Evolutionary conservation across 2,113 vertebrate species (phyloP).

Genomic region (Poeciliopsis prolifica): DNA sequence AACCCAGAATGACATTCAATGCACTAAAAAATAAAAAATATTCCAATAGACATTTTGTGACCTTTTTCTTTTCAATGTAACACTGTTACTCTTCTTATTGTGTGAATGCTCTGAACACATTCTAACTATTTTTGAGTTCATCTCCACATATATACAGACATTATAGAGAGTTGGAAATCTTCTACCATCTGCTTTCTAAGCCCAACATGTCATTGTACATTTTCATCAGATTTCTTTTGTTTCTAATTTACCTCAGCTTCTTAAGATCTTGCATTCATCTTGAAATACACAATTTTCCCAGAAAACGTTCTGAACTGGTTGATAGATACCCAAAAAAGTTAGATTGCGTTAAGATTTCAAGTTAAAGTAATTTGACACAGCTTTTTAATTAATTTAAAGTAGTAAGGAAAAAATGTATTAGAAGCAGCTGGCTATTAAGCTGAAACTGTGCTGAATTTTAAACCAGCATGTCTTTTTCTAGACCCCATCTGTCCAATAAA

Average conservation of each 20-base stretch:
- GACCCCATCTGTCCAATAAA: no score
- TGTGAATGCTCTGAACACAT: no score
- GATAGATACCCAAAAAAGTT: background rate
- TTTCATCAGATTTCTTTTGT: background rate
- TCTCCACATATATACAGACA: no score
- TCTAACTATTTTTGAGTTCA: no score
- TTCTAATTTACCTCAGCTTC: background rate
- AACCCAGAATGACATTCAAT: background rate
- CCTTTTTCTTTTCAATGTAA: background rate
- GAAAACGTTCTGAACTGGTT: no score
- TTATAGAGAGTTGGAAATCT: no score
- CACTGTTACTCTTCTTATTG: background rate
- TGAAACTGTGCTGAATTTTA: no score
- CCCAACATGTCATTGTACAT: background rate
- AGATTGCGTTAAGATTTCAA: background rate
- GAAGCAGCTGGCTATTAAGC: background rate
- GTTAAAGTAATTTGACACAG: background rate
- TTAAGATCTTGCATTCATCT: background rate
- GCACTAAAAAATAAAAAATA: slow-evolving; percentile 34
- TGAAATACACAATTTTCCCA: background rate
- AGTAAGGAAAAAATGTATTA: background rate
- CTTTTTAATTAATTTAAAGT: background rate
- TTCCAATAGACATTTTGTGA: background rate
- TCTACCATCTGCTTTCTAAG: no score
- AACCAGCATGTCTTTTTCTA: no score